Evolutionary conservation across 2,113 vertebrate genomes (phyloP).

Genomic region (Brachyistius frenatus): DNA sequence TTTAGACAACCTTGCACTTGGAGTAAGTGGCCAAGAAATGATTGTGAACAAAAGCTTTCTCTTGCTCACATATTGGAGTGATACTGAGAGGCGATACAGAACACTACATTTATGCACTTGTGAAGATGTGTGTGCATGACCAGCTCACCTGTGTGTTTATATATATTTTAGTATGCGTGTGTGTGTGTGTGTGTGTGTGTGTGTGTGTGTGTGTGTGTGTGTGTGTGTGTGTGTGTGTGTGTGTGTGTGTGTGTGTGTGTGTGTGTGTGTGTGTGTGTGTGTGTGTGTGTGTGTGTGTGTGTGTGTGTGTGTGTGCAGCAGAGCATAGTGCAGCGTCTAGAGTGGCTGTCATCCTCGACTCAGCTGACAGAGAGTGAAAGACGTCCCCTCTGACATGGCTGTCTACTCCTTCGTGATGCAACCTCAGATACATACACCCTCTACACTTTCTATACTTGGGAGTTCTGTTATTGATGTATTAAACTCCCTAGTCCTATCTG

Average conservation of each 20-base stretch:
- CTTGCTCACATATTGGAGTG: slow-evolving; percentile 35
- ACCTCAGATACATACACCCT: neutral
- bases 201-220: too few relatives aligned
- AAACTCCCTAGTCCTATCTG: too few relatives aligned
- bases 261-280: too few relatives aligned
- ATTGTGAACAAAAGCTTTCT: slow-evolving; percentile 62
- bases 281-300: too few relatives aligned
- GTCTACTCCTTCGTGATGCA: slow-evolving; percentile 38
- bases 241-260: too few relatives aligned
- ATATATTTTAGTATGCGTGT: neutral
- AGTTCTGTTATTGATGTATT: too few relatives aligned
- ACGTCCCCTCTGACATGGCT: slow-evolving; percentile 38
- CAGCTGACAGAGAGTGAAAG: slow-evolving; percentile 52
- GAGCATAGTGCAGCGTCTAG: slow-evolving; percentile 45
- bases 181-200: too few relatives aligned
- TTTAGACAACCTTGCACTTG: slow-evolving; percentile 61
- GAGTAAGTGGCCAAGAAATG: slow-evolving; percentile 68
- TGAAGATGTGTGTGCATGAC: neutral
- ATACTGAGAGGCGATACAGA: slow-evolving; percentile 28
- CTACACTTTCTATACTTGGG: too few relatives aligned
- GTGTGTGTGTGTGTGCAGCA: neutral
- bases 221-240: neutral
- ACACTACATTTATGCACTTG: neutral
- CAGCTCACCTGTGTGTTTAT: slow-evolving; percentile 5
- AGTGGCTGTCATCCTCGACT: slow-evolving; percentile 68